Conservation (phyloP, 2,113 vertebrate genomes). For the Crotalus helleri region DNA sequence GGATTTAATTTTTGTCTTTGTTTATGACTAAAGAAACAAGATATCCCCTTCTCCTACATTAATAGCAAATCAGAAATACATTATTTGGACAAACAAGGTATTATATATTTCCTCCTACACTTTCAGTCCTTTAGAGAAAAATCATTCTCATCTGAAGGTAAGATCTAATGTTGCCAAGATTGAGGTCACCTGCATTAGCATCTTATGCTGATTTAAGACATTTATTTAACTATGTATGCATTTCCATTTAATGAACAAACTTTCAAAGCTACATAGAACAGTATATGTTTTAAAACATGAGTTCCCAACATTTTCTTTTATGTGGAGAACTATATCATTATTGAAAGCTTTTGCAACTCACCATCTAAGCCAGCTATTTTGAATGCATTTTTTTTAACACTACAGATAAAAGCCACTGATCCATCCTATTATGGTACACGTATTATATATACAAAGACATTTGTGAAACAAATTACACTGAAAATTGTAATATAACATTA, state of each 20-base stretch:
- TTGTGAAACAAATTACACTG: neutral
- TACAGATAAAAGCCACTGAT: neutral
- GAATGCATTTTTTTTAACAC: neutral
- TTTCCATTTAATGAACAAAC: too few relatives aligned
- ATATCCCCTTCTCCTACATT: neutral
- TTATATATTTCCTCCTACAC: neutral
- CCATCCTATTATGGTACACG: neutral
- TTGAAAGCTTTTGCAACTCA: too few relatives aligned
- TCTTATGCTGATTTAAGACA: neutral
- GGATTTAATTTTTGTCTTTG: neutral
- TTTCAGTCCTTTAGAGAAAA: neutral
- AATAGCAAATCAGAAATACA: neutral
- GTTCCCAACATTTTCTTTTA: too few relatives aligned
- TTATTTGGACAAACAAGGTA: neutral
- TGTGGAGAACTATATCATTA: too few relatives aligned
- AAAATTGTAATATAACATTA: neutral
- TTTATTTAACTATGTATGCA: too few relatives aligned
- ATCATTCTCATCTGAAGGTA: neutral
- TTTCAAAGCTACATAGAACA: too few relatives aligned
- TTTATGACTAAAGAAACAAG: neutral
- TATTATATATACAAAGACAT: neutral
- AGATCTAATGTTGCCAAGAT: neutral
- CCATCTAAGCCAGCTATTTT: too few relatives aligned
- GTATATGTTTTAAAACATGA: too few relatives aligned
- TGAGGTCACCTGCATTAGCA: neutral